A percentile compares a stretch with the other conserved stretches of the same genome.
Evolutionary conservation across 2,797 vertebrate species (phyloP).

Genomic region (Leptatherina wallacei): DNA sequence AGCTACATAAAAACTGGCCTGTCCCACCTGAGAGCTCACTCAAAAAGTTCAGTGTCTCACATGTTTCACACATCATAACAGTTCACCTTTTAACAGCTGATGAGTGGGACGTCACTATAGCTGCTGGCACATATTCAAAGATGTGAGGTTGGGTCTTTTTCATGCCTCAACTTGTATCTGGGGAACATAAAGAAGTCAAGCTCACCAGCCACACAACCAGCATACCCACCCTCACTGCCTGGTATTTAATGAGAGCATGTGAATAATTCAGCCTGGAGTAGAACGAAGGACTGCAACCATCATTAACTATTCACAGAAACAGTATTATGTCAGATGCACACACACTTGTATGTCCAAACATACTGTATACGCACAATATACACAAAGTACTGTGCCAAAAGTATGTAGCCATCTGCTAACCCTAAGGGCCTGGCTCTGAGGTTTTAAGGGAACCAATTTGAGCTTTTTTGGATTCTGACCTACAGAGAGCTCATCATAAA

Average conservation of each 20-base stretch:
- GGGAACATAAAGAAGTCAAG: conserved; percentile 29
- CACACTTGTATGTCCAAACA: conserved; percentile 49
- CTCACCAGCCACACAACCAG: conserved; percentile 24
- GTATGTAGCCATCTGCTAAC: conserved; percentile 62
- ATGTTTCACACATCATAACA: conserved; percentile 18
- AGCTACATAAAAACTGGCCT: too few relatives aligned
- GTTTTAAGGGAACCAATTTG: conserved; percentile 22
- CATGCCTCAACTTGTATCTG: conserved; percentile 52
- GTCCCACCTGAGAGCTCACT: conserved; percentile 10
- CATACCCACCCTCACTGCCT: conserved; percentile 39
- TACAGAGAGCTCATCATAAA: conserved; percentile 10
- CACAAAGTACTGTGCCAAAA: conserved; percentile 46
- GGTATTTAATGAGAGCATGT: conserved; percentile 75
- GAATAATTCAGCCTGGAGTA: conserved; percentile 79
- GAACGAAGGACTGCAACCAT: conserved; percentile 42
- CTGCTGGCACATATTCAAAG: conserved; percentile 30
- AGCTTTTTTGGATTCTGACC: conserved; percentile 33
- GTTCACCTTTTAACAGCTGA: conserved; percentile 16
- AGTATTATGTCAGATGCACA: conserved; percentile 59
- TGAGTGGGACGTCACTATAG: conserved; percentile 38
- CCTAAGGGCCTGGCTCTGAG: conserved; percentile 47
- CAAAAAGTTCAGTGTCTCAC: conserved; percentile 30
- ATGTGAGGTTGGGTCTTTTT: conserved; percentile 8
- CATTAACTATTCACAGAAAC: conserved; percentile 78
- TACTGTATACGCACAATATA: conserved; percentile 48